Evolutionary conservation across 1,140 invertebrate genomes (phyloP), one percentile per base, ranked within the genome.

Genomic region (Oryctes rhinoceros): DNA sequence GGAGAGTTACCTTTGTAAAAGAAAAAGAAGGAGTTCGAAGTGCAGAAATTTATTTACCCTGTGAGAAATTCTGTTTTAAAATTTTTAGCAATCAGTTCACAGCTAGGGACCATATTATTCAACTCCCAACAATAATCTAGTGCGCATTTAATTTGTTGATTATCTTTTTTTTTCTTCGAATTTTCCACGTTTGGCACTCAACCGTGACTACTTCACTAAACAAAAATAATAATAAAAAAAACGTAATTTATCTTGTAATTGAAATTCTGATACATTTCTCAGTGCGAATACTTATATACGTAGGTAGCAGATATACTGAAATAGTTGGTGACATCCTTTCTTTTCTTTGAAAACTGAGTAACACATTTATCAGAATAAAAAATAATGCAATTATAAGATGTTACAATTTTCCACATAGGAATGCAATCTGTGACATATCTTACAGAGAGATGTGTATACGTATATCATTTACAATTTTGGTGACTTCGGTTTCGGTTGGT

Each of bases 261-360:
- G 35, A 71, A 71, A 71, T 71, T 71, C 24, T 71, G 65, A 71
- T 71, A 71, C 24, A 24, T 71, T 71, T 71, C 18, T 71, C 11
- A 11, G 65, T 71, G 65, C 35, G 18, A 30, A 35, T 71, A 35
- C 24, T 37, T 37, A 59, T 30, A 30, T 30, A 30, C 24, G 24
- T 30, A 30, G 24, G 24, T 59, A 59, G 53, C 6, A 59, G 15
- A 18, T 71, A 35, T 71, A 71, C 35, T 4, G 2, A 35, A 5
- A 35, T 71, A 15, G 10, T 35, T 10, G 35, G 5, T 62, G 20
- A 62, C 20, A 62, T 62, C 3, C 15, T 62, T 62, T 62, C 13
- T 15, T 62, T 62, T 62, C 53, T 62, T 62, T 7, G 5, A n/a
- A 62, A 62, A 18, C 5, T 13, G 35, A 30, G 18, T 71, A 11